Conservation (phyloP, 2,888 invertebrate species). For the Listrodromus nycthemerus region DNA sequence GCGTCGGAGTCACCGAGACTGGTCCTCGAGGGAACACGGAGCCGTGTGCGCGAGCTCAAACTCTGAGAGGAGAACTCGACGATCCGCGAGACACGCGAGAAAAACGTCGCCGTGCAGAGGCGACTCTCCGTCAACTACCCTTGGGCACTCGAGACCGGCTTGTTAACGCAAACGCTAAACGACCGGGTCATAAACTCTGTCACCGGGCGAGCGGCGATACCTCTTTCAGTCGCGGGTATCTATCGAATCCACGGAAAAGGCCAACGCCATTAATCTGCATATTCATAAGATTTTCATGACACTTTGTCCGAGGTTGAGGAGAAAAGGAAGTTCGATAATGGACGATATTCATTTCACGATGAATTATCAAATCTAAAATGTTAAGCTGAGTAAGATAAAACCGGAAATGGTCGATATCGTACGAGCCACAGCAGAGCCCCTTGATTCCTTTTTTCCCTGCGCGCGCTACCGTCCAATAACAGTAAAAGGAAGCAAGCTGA, state of each 20-base stretch:
- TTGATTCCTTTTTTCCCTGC: background rate
- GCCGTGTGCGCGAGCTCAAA: conserved; percentile 27
- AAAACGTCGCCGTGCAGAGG: conserved; percentile 28
- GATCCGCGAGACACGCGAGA: conserved; percentile 21
- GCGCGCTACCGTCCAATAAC: conserved; percentile 8
- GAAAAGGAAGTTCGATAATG: background rate
- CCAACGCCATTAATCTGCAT: conserved; percentile 15
- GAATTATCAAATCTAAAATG: background rate
- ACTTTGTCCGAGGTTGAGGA: background rate
- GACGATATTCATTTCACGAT: background rate
- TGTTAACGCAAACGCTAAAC: conserved; percentile 74
- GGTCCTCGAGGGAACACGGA: conserved; percentile 17
- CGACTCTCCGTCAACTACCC: conserved; percentile 11
- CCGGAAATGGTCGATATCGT: background rate
- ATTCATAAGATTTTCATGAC: conserved; percentile 9
- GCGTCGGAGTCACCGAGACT: conserved; percentile 46
- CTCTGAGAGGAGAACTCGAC: conserved; percentile 2
- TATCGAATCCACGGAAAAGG: conserved; percentile 10
- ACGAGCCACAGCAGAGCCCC: background rate
- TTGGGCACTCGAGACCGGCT: conserved; percentile 58
- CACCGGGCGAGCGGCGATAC: conserved; percentile 52
- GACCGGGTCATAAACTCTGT: conserved; percentile 66
- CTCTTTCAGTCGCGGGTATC: conserved; percentile 1
- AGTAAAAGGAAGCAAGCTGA: conserved; percentile 28
- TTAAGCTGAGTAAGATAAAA: background rate